Evolutionary conservation across 2,113 vertebrate species (phyloP).

Genomic region (Etheostoma spectabile): DNA sequence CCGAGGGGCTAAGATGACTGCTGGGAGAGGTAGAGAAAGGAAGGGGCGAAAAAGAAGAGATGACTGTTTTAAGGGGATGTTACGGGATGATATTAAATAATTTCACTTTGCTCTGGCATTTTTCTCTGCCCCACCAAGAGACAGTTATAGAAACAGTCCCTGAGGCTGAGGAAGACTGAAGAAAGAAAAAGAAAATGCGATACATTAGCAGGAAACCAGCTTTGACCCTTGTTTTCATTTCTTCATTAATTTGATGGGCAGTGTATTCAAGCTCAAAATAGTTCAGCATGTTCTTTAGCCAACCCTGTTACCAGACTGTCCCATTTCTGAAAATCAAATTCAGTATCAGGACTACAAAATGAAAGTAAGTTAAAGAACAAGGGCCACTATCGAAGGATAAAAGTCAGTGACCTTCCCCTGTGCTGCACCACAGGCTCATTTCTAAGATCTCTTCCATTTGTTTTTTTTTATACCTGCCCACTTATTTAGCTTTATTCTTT

Average conservation of each 20-base stretch:
- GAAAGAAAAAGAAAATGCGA: slow-evolving; percentile 30
- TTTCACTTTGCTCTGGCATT: slow-evolving; percentile 47
- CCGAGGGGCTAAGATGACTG: slow-evolving; percentile 82
- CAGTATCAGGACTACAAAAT: slow-evolving; percentile 19
- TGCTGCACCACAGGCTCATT: slow-evolving; percentile 27
- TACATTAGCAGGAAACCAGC: slow-evolving; percentile 30
- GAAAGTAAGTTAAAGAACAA: slow-evolving; percentile 30
- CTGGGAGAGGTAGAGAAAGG: slow-evolving; percentile 22
- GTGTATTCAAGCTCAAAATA: slow-evolving; percentile 26
- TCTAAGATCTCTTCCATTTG: neutral
- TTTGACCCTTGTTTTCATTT: slow-evolving; percentile 27
- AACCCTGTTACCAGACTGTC: neutral
- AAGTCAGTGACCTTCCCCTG: slow-evolving; percentile 26
- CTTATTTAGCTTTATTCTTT: slow-evolving; percentile 46
- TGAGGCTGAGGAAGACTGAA: slow-evolving; percentile 25
- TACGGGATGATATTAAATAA: slow-evolving; percentile 44
- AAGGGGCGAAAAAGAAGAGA: neutral
- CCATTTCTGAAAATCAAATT: slow-evolving; percentile 7
- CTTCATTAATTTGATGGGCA: slow-evolving; percentile 42
- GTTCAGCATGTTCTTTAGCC: slow-evolving; percentile 15
- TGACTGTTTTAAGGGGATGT: slow-evolving; percentile 38
- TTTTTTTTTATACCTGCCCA: slow-evolving; percentile 17
- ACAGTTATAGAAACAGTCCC: slow-evolving; percentile 53
- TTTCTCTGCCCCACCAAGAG: slow-evolving; percentile 25
- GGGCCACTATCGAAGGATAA: slow-evolving; percentile 20